Evolutionary conservation across 2,797 vertebrate genomes (phyloP).

Genomic region (Eremophila alpestris): DNA sequence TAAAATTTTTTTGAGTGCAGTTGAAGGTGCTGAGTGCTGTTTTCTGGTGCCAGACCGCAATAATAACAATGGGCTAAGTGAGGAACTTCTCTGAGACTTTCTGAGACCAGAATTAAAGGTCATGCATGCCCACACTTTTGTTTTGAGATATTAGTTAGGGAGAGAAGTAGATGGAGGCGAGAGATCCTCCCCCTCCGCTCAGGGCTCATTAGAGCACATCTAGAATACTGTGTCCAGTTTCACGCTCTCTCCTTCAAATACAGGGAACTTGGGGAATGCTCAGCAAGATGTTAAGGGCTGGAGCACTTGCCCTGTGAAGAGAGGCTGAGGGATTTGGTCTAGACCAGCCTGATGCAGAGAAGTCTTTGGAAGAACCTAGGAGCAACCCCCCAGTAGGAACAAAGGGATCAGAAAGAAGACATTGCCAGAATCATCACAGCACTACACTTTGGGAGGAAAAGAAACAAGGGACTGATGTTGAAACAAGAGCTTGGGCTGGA

Average conservation of each 20-base stretch:
- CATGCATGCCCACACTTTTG: background rate
- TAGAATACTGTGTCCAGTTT: background rate
- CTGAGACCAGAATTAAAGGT: background rate
- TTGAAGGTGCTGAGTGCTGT: background rate
- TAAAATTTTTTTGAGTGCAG: background rate
- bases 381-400: fast-evolving
- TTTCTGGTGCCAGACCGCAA: background rate
- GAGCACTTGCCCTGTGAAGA: background rate
- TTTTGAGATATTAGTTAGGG: background rate
- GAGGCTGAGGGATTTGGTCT: background rate
- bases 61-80: background rate
- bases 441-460: background rate
- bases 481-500: background rate
- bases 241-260: background rate
- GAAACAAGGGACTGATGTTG: background rate
- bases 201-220: background rate
- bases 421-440: background rate
- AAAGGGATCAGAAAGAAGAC: background rate
- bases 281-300: background rate
- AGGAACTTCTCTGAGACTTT: background rate
- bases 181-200: background rate
- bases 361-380: background rate
- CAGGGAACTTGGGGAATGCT: background rate
- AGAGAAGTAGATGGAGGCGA: background rate
- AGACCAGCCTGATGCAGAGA: background rate